Base-by-base conservation (phyloP, 2,888 invertebrate species). In the Drosophila paramelanica region DNA sequence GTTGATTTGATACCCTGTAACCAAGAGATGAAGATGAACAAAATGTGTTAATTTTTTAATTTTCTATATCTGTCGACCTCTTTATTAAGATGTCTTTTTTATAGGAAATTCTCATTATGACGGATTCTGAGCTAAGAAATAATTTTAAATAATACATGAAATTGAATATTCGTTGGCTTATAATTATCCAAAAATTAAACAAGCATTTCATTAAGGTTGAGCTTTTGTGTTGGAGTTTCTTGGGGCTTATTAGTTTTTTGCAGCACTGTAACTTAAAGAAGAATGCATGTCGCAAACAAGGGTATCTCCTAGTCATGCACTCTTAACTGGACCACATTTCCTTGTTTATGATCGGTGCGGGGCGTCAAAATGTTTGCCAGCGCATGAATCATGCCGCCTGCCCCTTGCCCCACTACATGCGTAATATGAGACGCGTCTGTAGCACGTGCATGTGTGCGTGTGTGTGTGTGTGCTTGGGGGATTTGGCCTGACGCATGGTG, bases 351-450 rank as follows among this genome's bases (percentile, higher is more conserved):
- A 20, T 25, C 45, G 41, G 65, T 46, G 65, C 72, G 61, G 41
- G 64, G 76, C 67, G 75, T 88, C 88, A 73, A 73, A 83, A 85
- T 86, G 79, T 84, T 81, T 88, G 73, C 77, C 73, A 81, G 46
- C 74, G 72, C 76, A 81, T 90, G 89, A 89, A 87, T 90, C 89
- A 89, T 85, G 57, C 52, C 74, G 49, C 53, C 57, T 49, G 47
- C 36, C 36, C 39, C 31, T 42, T 51, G 13, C 42, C 45, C 41
- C 10, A 4, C 42, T 11, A 31, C 31, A 47, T 46, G 51, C 57
- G 90, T 90, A 89, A 90, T 87, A 85, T 76, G 89, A 83, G 72
- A 77, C 49, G 75, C 39, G 67, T 43, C 53, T 68, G 46, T 39
- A 45, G 51, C 45, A 58, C 68, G 59, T 49, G 53, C 46, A 41